Evolutionary conservation across 2,797 vertebrate species (phyloP).

Genomic region (Ambastaia sidthimunki): DNA sequence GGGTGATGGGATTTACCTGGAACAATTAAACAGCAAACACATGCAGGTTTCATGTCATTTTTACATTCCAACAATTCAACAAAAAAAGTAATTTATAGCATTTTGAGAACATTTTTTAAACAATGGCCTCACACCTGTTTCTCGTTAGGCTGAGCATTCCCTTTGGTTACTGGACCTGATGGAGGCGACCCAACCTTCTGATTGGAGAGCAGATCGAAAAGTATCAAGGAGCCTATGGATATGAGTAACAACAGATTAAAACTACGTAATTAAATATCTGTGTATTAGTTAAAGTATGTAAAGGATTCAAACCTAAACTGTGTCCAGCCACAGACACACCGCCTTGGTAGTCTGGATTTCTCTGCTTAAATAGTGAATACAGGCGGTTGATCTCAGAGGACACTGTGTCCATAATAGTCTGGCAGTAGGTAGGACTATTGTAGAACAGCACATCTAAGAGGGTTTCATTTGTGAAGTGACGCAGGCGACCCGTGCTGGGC

Average conservation of each 20-base stretch:
- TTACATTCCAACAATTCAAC: neutral
- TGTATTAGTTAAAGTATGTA: neutral
- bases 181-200: conserved; percentile 82
- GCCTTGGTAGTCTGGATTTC: conserved; percentile 92
- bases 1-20: conserved; percentile 60
- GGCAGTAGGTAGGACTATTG: conserved; percentile 97
- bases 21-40: conserved; percentile 13
- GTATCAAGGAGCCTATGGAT: conserved; percentile 88
- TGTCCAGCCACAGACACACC: conserved; percentile 91
- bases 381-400: conserved; percentile 91
- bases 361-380: conserved; percentile 85
- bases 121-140: conserved; percentile 80
- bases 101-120: neutral
- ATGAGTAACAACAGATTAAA: neutral
- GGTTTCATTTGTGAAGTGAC: conserved; percentile 98
- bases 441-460: conserved; percentile 96
- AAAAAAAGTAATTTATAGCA: neutral
- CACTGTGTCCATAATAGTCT: conserved; percentile 95
- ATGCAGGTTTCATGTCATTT: conserved; percentile 3
- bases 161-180: conserved; percentile 73
- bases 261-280: too few species aligned
- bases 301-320: conserved; percentile 85
- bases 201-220: conserved; percentile 96
- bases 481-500: conserved; percentile 92
- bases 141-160: conserved; percentile 67